Evolutionary conservation across 2,888 invertebrate genomes (phyloP).

Genomic region (Chromoteleia sp.): DNA sequence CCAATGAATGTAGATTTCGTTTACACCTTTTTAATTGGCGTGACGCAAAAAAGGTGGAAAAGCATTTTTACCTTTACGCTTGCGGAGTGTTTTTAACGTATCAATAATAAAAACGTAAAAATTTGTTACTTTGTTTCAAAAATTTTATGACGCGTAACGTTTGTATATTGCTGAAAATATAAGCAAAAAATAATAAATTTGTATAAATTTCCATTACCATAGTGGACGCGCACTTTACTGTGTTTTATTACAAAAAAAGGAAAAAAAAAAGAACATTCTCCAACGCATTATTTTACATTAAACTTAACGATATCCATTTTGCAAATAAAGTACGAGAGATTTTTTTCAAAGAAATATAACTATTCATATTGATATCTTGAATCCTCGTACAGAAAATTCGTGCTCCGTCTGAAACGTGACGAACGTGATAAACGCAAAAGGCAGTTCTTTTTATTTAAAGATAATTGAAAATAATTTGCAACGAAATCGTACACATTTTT

Average conservation of each 20-base stretch:
- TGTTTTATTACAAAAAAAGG: constrained; percentile 20
- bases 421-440: no score
- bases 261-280: no score
- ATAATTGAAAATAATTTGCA: not conserved
- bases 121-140: not conserved
- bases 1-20: not conserved
- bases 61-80: no score
- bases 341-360: constrained; percentile 2
- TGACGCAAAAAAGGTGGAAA: not conserved
- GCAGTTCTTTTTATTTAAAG: constrained; percentile 3
- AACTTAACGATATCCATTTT: constrained; percentile 24
- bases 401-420: not conserved
- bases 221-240: constrained; percentile 15
- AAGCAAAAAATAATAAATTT: no score
- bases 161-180: constrained; percentile 14
- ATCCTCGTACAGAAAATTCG: not conserved
- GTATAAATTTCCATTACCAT: constrained; percentile 12
- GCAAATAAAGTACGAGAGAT: constrained; percentile 21
- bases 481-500: not conserved
- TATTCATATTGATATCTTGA: not conserved
- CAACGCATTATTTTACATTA: constrained; percentile 40
- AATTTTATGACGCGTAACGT: not conserved
- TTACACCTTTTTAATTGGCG: not conserved
- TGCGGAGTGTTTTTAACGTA: not conserved
- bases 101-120: not conserved